Base-by-base conservation (phyloP, 1,140 invertebrate species). In the Euura saliciscinereae region DNA sequence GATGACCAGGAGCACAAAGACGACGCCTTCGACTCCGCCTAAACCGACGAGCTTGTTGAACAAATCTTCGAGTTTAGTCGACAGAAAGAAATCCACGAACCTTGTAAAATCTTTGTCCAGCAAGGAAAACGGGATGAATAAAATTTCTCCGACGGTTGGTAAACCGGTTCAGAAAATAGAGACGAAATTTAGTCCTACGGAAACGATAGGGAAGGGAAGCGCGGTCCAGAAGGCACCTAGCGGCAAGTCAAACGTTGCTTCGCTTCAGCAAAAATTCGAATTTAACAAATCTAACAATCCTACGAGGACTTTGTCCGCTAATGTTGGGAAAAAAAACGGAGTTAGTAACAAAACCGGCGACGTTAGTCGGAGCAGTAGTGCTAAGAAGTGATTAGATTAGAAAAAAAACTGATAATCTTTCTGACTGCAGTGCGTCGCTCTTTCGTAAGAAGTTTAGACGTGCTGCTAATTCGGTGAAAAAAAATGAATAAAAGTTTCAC, bases 241-340 rank as follows among this genome's bases (percentile, higher is more conserved):
- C 4, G 90, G 90, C 80, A 89, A 89, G 66, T 92, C 91, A 3
- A 93, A 91, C 76, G 92, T 94, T 44, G 92, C 93, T 1, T 92
- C 91, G 44, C 84, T 94, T 68, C 93, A 94, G 77, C 91, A 93
- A 74, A 94, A 93, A 80, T 94, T 94, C 78, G 92, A 94, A 80
- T 87, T 88, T 79, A 85, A 80, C 64, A 83, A 78, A 66, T 73
- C 72, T 7, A 8, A 45, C 1, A 73, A 65, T 51, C 51, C 45
- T 2, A 71, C 71, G 69, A 59, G 44, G 13, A 71, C 4, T 3
- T 43, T 28, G 43, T 42, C 67, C 45, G 66, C 59, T n/a, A 64
- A 69, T 8, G 67, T 73, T 51, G 46, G 46, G 1, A 51, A 51
- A 51, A 51, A 51, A 2, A 51, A 2, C n/a, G 46, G 7, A 7